These are phyloP conservation scores for Verasper variegatus DNA, from an alignment of 2,113 vertebrate species.

Conservation along the genomic window DNA sequence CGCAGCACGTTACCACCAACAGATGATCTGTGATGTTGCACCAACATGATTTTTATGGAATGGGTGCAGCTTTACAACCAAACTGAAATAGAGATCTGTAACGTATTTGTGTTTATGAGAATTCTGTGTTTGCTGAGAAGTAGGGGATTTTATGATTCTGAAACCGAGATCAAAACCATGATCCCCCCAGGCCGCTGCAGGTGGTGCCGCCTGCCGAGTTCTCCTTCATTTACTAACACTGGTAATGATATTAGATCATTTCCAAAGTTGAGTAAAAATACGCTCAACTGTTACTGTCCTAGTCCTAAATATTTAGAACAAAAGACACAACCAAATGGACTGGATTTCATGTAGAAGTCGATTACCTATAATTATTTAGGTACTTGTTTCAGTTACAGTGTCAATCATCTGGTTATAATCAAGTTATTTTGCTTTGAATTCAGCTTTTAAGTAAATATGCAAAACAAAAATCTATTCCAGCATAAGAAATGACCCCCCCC, in stretches of 20 bases:
- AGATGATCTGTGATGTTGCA: neutral
- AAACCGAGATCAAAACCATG: neutral
- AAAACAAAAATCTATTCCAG: conserved; percentile 19
- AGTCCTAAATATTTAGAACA: no score
- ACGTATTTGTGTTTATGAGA: no score
- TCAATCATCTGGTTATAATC: neutral
- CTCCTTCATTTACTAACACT: neutral
- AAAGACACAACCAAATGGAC: no score
- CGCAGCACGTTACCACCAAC: no score
- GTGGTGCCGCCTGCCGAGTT: neutral
- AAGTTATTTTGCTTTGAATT: neutral
- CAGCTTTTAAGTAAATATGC: neutral
- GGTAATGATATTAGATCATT: no score
- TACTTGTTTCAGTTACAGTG: no score
- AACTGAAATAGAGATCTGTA: neutral
- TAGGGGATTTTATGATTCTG: neutral
- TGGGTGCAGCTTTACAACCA: neutral
- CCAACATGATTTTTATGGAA: neutral
- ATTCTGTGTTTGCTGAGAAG: neutral
- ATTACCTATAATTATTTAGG: no score
- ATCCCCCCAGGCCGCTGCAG: no score
- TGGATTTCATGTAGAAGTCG: no score
- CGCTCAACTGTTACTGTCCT: no score
- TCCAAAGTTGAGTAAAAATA: no score
- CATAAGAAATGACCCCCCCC: neutral